Conservation (phyloP, 2,113 vertebrate genomes). For the Callipepla squamata region DNA sequence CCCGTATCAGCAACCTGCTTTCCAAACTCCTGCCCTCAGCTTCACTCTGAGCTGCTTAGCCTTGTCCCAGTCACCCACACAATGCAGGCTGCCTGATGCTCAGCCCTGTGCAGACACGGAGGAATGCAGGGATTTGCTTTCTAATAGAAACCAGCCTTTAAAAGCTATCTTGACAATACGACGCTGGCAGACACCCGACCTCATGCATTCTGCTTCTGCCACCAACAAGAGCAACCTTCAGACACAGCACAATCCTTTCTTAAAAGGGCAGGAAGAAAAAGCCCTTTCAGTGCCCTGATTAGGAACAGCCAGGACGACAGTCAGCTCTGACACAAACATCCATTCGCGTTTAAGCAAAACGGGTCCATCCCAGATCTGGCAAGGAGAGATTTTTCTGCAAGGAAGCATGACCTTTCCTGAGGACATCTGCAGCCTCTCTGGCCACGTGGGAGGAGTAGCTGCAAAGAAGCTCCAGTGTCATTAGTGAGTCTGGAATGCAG, state of each 20-base stretch:
- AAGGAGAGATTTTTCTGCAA: neutral
- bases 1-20: neutral
- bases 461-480: constrained; percentile 67
- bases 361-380: neutral
- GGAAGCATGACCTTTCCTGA: constrained; percentile 57
- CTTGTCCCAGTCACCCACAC: rapidly evolving
- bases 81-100: neutral
- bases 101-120: neutral
- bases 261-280: neutral
- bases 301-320: neutral
- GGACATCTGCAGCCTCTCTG: constrained; percentile 48
- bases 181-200: neutral
- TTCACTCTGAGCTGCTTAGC: neutral
- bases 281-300: neutral
- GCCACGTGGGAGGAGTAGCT: constrained; percentile 34
- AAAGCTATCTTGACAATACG: neutral
- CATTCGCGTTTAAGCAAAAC: neutral
- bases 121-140: neutral
- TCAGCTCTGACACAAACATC: neutral
- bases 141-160: neutral
- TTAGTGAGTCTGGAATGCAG: constrained; percentile 77
- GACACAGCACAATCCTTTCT: neutral
- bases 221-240: neutral
- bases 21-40: neutral
- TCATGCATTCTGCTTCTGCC: neutral